Base-by-base conservation (phyloP, 1,140 invertebrate species). In the Paralvinella palmiformis region DNA sequence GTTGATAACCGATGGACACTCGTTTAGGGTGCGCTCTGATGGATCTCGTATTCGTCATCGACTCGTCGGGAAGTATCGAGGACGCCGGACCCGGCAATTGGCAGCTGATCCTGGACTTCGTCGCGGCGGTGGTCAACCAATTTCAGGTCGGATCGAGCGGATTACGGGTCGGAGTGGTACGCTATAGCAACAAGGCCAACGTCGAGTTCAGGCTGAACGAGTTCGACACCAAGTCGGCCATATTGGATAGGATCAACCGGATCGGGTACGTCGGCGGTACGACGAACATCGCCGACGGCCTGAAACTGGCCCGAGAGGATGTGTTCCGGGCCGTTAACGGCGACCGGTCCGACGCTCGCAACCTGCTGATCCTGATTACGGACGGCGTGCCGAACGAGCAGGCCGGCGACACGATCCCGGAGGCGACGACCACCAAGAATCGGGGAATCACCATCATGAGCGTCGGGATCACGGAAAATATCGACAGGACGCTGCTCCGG, bases 241-340 rank as follows among this genome's bases (percentile, higher is more conserved):
- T 57, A 10, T 1, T 33, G 15, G 33, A 57, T 24, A 36, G 33
- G 20, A 24, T 60, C 24, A 22, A n/a, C 24, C 24, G 27, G 6
- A n/a, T 60, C 33, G 24, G 20, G 3, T 60, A 60, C 41, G 17
- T 15, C 55, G 17, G 60, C 24, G 45, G 50, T 3, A 53, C 6
- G 27, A 78, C 76, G 2, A 75, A 74, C 64, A 78, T 75, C 4
- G 68, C 70, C 4, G 70, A 63, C 57, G 75, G 68, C 13, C 58
- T 78, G 0, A 66, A 68, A 35, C 63, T 66, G 33, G 71, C 73
- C 67, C 59, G 69, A 20, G 61, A 65, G 45, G 27, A 71, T 29
- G 72, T 78, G 73, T 78, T 73, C 62, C 69, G 66, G 7, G 55
- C 37, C n/a, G 29, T 3, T 22, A 66, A 73, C 63, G 75, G 76